Percentiles rank a stretch among this genome's conserved stretches.
These are phyloP conservation scores for Rhinogobio ventralis DNA, from an alignment of 2,797 vertebrate species.

Conservation along the genomic window DNA sequence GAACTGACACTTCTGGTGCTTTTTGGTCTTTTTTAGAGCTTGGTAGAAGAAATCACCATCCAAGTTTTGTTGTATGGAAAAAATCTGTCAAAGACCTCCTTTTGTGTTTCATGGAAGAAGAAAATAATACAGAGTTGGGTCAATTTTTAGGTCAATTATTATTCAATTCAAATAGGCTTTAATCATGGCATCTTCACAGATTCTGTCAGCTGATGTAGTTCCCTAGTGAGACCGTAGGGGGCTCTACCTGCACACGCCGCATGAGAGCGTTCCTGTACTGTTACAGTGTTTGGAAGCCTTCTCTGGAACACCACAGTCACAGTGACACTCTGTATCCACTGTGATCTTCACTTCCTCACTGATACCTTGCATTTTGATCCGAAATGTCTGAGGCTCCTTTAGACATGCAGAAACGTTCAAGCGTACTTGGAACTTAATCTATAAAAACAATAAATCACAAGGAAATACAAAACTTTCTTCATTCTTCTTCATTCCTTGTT, in stretches of 20 bases:
- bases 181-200: neutral
- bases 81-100: neutral
- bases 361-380: conserved; percentile 75
- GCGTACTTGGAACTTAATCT: conserved; percentile 78
- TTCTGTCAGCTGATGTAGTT: neutral
- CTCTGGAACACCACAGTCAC: conserved; percentile 70
- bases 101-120: neutral
- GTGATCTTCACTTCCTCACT: conserved; percentile 74
- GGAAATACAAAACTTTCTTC: neutral
- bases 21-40: no score
- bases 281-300: conserved; percentile 67
- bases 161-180: neutral
- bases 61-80: neutral
- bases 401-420: conserved; percentile 70
- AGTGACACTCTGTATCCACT: conserved; percentile 73
- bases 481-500: neutral
- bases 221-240: neutral
- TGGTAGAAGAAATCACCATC: neutral
- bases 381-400: conserved; percentile 61
- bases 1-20: neutral
- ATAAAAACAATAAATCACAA: neutral
- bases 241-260: conserved; percentile 78
- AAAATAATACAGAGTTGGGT: neutral
- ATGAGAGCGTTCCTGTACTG: conserved; percentile 71
- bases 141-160: neutral